Conservation (phyloP, 2,113 vertebrate species). For the Turnix velox region DNA sequence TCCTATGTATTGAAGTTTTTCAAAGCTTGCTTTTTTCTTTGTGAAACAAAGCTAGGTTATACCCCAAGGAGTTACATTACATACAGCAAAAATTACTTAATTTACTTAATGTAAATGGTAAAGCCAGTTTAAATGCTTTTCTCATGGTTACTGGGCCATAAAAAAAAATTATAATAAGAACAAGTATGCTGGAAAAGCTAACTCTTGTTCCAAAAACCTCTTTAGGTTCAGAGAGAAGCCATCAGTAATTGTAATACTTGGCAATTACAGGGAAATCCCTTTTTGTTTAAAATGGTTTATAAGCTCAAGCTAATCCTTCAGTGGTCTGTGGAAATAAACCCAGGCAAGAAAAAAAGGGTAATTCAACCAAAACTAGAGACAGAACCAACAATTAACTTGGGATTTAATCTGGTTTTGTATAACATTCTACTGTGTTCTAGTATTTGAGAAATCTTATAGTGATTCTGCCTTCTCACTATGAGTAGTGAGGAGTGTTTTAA, state of each 20-base stretch:
- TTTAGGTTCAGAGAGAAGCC: slow-evolving; percentile 4
- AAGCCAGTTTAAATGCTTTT: slow-evolving; percentile 1
- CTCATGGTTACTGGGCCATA: neutral
- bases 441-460: neutral
- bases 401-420: neutral
- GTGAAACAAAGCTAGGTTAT: neutral
- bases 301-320: slow-evolving; percentile 29
- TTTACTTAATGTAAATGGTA: neutral
- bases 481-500: neutral
- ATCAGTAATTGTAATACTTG: slow-evolving; percentile 27
- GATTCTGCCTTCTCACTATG: neutral
- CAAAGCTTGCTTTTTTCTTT: neutral
- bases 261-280: slow-evolving; percentile 32
- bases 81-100: neutral
- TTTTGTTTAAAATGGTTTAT: slow-evolving; percentile 34
- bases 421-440: neutral
- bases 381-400: neutral
- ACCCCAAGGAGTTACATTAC: neutral
- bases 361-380: neutral
- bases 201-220: slow-evolving; percentile 1
- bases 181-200: neutral
- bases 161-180: neutral
- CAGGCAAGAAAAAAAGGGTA: neutral
- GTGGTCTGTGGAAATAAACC: neutral
- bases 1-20: too few species aligned